Conservation (phyloP, 2,797 vertebrate genomes). For the Semotilus atromaculatus region DNA sequence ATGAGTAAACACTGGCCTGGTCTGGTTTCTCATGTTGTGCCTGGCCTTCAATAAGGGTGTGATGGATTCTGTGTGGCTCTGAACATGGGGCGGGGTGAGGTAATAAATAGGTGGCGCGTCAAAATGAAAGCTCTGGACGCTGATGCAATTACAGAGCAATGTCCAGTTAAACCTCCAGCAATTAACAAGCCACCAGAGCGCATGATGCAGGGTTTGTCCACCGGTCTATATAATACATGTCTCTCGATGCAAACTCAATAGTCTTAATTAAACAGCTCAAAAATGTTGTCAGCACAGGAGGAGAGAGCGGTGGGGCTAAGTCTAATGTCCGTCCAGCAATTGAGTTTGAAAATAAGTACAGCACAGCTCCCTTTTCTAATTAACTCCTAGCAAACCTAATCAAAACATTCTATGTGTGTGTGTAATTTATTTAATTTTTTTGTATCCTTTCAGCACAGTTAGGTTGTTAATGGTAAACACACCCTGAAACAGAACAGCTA, state of each 20-base stretch:
- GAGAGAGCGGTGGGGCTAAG: conserved; percentile 32
- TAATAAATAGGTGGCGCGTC: conserved; percentile 77
- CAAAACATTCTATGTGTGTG: conserved; percentile 16
- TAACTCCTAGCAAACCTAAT: conserved; percentile 33
- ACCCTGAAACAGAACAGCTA: not conserved
- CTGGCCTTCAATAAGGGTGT: conserved; percentile 64
- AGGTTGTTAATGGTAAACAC: not conserved
- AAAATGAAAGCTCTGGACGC: conserved; percentile 74
- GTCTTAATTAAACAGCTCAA: conserved; percentile 79
- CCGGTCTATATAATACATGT: conserved; percentile 72
- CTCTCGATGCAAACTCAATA: conserved; percentile 79
- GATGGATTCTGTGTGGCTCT: conserved; percentile 58
- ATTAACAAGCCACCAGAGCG: conserved; percentile 78
- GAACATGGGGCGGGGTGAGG: conserved; percentile 69
- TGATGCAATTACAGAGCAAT: conserved; percentile 82
- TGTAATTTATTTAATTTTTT: conserved; percentile 20
- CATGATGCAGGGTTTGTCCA: conserved; percentile 58
- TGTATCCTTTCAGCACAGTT: not conserved
- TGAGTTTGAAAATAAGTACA: conserved; percentile 26
- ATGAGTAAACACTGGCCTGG: conserved; percentile 50
- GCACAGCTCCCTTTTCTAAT: conserved; percentile 26
- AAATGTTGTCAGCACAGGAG: conserved; percentile 69
- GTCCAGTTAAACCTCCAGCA: conserved; percentile 81
- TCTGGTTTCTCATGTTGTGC: conserved; percentile 41
- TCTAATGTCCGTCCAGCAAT: conserved; percentile 17